Base-by-base conservation (phyloP, 2,113 vertebrate genomes). In the Burhinus bistriatus region DNA sequence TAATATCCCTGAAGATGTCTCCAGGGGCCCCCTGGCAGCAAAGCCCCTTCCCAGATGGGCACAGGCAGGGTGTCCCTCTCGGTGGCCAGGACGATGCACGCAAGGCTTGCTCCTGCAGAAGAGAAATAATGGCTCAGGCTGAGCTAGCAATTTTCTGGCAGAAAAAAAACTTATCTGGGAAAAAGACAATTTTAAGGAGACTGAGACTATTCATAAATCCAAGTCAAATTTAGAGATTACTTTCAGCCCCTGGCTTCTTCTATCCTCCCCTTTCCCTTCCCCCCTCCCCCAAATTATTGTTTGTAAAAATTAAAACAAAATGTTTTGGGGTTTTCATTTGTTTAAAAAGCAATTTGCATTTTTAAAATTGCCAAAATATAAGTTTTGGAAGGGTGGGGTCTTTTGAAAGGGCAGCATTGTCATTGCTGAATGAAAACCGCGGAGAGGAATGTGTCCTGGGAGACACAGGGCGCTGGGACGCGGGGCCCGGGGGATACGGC, bases 251-350 rank as follows among this genome's bases (percentile, higher is more conserved):
- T 91, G 92, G 75, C 89, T 96, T 76, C 89, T 87, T 91, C 91
- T 73, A 76, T 61, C 66, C 75, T 61, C 40, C 70, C 21, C 58
- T 52, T 91, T 87, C 52, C 77, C 82, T 69, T 76, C 54, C 22
- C 83, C 68, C 54, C 52, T 49, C 44, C 51, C 76, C 68, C 0
- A 2, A 93, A 97, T 97, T 90, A 96, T 97, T 97, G 96, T 96
- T 93, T 17, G 9, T 85, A 96, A 94, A 97, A 96, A 96, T 97
- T 94, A 73, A 93, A 97, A 96, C 95, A 96, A 95, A 97, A 97
- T 96, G 96, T 73, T 92, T 94, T 66, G 70, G 93, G 92, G 90
- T 27, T 88, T 95, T 96, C 11, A 42, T 95, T 96, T 96, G 88
- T 94, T 96, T 96, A 93, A 93, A 97, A 96, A 94, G 90, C 54